These are phyloP conservation scores for Scaptomyza tumidula DNA, from an alignment of 2,888 invertebrate genomes.

Conservation along the genomic window DNA sequence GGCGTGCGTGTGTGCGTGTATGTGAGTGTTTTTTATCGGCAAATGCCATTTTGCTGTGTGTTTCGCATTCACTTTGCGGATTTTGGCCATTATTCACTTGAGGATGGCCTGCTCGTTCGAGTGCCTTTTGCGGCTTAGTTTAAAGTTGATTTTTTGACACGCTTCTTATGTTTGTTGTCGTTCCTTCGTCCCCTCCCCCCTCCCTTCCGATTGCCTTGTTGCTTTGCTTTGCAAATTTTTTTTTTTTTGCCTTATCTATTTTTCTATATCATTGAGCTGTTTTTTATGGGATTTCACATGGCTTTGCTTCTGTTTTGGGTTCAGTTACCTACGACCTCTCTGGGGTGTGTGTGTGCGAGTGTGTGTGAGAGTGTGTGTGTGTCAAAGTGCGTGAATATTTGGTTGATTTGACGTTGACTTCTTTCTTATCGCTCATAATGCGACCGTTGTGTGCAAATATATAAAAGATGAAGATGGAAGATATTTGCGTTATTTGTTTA, in stretches of 20 bases:
- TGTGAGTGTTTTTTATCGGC: conserved; percentile 61
- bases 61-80: conserved; percentile 78
- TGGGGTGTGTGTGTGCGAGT: neutral
- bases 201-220: conserved; percentile 1
- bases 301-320: conserved; percentile 34
- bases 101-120: conserved; percentile 55
- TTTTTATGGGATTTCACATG: conserved; percentile 69
- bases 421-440: conserved; percentile 52
- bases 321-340: conserved; percentile 18
- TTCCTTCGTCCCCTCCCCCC: neutral
- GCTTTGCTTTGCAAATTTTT: conserved; percentile 63
- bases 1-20: conserved; percentile 21
- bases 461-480: conserved; percentile 34
- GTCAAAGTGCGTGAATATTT: conserved; percentile 50
- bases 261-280: conserved; percentile 76
- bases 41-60: conserved; percentile 78
- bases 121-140: conserved; percentile 76
- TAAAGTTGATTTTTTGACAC: conserved; percentile 71
- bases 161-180: conserved; percentile 42
- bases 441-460: conserved; percentile 15
- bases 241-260: conserved; percentile 65
- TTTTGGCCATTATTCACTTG: conserved; percentile 80
- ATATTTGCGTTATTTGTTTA: conserved; percentile 45
- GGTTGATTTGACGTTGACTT: conserved; percentile 56
- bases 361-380: conserved; percentile 34